Evolutionary conservation across 2,888 invertebrate genomes (phyloP), one percentile per base, ranked within the genome.

Genomic region (Lasioglossum lativentre): DNA sequence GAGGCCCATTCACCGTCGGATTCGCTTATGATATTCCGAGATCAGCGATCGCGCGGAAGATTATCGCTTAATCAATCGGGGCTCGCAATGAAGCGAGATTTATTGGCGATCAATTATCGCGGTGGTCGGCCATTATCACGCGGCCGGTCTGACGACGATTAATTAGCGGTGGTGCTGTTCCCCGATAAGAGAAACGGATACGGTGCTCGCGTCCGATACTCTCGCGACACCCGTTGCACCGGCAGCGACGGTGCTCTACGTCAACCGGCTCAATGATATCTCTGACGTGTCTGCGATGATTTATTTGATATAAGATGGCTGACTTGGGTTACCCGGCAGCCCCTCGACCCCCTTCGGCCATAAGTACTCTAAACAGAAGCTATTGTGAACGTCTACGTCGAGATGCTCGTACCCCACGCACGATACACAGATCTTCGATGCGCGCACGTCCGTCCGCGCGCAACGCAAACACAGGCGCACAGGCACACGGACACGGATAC

Each of bases 221-320:
- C 86, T 84, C 75, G 78, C 85, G 90, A 91, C 93, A 93, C 94
- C 93, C 92, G 92, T 90, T 93, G 91, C 85, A 90, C 89, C 78
- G 91, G 88, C 88, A 90, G 89, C 88, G 88, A 90, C 89, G 86
- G 83, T 90, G 85, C 88, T 90, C 90, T 86, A 92, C 93, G 92
- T 94, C 94, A 93, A 94, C 94, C 93, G 93, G 92, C 93, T 93
- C 94, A 94, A 94, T 93, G 94, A 95, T 95, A 95, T 95, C 95
- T 94, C 92, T 90, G 93, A 93, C 93, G 93, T 93, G 91, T 93
- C 90, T 87, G 92, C 92, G 94, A 95, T 95, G 95, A 95, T 95
- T 95, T 95, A 95, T 95, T 94, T 93, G 93, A 92, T 92, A 91
- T 94, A 94, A 94, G 94, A 94, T 94, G 94, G 93, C 93, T 91